A percentile compares a stretch with the other conserved stretches of the same genome.
These are phyloP conservation scores for Chiloscyllium punctatum DNA, from an alignment of 2,797 vertebrate genomes.

Conservation along the genomic window DNA sequence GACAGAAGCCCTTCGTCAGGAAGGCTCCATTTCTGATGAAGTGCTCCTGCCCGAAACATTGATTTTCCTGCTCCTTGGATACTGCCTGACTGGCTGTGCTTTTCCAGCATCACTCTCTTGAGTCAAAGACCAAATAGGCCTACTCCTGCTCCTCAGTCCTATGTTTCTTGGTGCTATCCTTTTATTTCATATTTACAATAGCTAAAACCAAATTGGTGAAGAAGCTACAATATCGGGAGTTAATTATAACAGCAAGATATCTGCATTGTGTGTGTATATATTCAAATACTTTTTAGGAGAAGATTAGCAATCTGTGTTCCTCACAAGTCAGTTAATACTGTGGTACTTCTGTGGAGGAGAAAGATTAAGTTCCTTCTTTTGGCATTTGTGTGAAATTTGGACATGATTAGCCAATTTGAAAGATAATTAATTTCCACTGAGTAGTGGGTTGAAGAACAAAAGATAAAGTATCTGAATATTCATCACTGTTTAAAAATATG, in stretches of 20 bases:
- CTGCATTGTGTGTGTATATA: background rate
- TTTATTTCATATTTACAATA: background rate
- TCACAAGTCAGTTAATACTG: background rate
- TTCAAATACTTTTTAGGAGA: background rate
- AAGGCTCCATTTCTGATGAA: too few species aligned
- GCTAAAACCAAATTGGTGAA: background rate
- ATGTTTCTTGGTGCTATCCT: too few species aligned
- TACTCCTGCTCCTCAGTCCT: too few species aligned
- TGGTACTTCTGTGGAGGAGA: background rate
- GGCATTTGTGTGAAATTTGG: background rate
- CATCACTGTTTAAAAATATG: background rate
- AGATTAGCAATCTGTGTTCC: background rate
- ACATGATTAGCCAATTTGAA: background rate
- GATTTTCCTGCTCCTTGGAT: too few species aligned
- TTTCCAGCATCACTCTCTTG: too few species aligned
- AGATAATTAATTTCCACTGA: background rate
- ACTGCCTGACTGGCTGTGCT: too few species aligned
- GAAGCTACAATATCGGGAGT: background rate
- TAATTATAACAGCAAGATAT: background rate
- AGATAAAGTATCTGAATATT: background rate
- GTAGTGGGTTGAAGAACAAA: background rate
- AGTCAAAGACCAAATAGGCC: too few species aligned
- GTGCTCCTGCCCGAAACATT: too few species aligned
- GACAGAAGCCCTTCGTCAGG: too few species aligned
- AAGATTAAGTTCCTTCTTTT: background rate